phyloP scores from a whole-genome alignment of 2,888 invertebrate species.

The Ormyrus labotus region DNA sequence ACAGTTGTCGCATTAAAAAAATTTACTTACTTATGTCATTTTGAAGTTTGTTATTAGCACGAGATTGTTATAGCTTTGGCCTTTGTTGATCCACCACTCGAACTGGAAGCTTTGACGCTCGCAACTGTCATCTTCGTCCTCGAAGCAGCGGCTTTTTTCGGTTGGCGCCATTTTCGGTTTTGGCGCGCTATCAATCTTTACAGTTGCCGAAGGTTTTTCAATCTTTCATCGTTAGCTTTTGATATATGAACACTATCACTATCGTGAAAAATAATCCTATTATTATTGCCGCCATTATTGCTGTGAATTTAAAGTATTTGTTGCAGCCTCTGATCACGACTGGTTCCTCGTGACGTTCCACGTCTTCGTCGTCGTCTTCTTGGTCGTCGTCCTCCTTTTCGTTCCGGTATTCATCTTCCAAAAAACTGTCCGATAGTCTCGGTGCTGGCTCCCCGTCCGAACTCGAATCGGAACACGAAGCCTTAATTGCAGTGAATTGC shows the following conservation, averaged over 20 bases:
- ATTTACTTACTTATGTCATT: no score
- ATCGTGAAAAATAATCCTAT: no score
- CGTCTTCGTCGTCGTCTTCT: not conserved
- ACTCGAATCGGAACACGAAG: no score
- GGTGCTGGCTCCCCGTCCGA: not conserved
- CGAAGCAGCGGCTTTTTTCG: not conserved
- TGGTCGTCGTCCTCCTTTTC: no score
- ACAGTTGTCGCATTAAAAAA: not conserved
- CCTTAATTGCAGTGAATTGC: no score
- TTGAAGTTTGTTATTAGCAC: not conserved
- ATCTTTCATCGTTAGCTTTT: not conserved
- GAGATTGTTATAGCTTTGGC: not conserved
- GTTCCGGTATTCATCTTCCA: not conserved
- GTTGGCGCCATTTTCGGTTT: not conserved
- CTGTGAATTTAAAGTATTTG: no score
- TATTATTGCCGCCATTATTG: no score
- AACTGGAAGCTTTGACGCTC: not conserved
- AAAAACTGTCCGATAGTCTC: not conserved
- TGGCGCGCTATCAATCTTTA: not conserved
- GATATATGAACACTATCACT: not conserved
- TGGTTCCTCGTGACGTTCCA: not conserved
- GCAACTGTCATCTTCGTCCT: not conserved
- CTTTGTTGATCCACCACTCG: not conserved
- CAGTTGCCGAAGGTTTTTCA: not conserved
- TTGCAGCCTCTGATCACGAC: no score